Conservation (phyloP, 1,140 invertebrate genomes). For the Uloborus diversus region DNA sequence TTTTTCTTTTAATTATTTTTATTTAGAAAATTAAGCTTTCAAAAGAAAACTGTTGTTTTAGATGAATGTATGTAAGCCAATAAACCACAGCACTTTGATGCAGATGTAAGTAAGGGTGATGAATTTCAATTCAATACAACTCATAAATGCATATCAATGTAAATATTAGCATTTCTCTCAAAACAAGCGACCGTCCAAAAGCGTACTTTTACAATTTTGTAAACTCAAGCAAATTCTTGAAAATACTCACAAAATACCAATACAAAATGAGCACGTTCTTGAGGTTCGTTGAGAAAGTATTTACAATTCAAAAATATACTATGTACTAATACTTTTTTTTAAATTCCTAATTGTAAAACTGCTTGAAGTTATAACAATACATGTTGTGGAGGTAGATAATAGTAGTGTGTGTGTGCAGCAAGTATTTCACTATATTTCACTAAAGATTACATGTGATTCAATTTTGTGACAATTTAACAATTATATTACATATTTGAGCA, state of each 20-base stretch:
- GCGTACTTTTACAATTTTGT: background rate
- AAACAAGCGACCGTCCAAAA: background rate
- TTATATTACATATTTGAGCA: constrained; percentile 50
- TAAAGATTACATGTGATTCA: constrained; percentile 27
- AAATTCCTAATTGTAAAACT: constrained; percentile 32
- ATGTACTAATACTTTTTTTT: constrained; percentile 50
- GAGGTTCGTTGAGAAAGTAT: constrained; percentile 38
- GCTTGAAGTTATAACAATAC: constrained; percentile 48
- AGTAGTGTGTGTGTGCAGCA: constrained; percentile 51
- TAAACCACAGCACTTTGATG: no score
- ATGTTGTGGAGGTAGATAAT: constrained; percentile 49
- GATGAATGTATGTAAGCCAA: no score
- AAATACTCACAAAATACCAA: constrained; percentile 20
- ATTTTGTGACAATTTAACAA: constrained; percentile 38
- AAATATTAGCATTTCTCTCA: background rate
- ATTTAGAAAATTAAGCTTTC: no score
- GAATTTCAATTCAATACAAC: no score
- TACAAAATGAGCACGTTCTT: constrained; percentile 36
- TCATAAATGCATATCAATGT: no score
- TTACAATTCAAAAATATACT: constrained; percentile 56
- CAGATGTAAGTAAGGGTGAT: no score
- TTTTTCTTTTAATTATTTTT: no score
- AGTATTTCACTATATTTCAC: constrained; percentile 38
- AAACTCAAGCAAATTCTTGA: background rate
- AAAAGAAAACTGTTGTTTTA: no score